Base-by-base conservation (phyloP, 2,797 vertebrate species). In the Acrossocheilus wenchowensis region DNA sequence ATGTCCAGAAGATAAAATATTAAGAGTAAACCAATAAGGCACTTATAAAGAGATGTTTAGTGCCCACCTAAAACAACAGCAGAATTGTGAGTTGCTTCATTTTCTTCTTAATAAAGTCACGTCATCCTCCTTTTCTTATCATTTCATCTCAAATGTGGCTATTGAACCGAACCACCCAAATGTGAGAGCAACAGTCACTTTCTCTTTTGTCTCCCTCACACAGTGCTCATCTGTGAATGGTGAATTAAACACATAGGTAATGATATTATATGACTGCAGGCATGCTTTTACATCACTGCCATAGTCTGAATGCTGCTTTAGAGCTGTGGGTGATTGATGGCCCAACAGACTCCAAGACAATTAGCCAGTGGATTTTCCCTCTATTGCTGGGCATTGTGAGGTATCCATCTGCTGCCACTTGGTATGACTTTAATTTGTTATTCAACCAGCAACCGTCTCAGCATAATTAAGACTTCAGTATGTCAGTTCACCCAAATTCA, bases 341-440 rank as follows among this genome's bases (percentile, higher is more conserved):
- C 91, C 94, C 92, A 94, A 95, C 94, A 94, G 94, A 93, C 94
- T 94, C 91, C 89, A 89, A 94, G 94, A 95, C 95, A 96, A 95
- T 96, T 95, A 95, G 93, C 94, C 88, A 86, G 92, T 90, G 93
- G 89, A 86, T 91, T 93, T 6, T 92, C 89, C 92, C 93, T 92
- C 89, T 57, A 26, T 52, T 54, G 72, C 43, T 82, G 87, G 68
- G 23, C 79, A 79, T 82, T 82, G 85, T 83, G 71, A 72, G 85
- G 15, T 64, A 26, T 78, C 78, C 91, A 90, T 89, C 92, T 90
- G 94, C 92, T 90, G 94, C 95, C 94, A 95, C 90, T 81, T 50
- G 83, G 87, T 89, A 86, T 85, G 87, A 84, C 89, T 90, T 92
- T 96, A 94, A 95, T 96, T 95, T 94, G 94, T 95, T 94, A 95